Evolutionary conservation across 2,797 vertebrate genomes (phyloP), one percentile per base, ranked within the genome.

Genomic region (Peromyscus melanophrys): DNA sequence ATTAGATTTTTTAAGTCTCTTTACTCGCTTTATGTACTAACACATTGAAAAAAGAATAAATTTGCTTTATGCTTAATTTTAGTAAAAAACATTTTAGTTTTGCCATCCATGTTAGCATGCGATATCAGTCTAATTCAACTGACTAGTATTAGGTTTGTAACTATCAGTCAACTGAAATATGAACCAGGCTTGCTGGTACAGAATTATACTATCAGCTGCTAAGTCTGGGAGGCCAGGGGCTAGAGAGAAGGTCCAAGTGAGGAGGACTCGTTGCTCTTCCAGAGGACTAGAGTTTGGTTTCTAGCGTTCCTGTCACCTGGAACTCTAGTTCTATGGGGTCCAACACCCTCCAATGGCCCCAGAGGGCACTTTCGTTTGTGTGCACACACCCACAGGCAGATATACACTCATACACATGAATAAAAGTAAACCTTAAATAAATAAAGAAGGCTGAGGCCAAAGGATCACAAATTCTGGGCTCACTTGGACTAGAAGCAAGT

Each of bases 11-110:
- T 43, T 76, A 83, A 83, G 14, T 25, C 57, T 65, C 34, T 4
- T 78, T 92, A 57, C 73, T 73, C 95, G 69, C 14, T 95, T 93
- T 89, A 59, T 52, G 5, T 89, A 6, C 31, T 80, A 89, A 93
- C 31, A 49, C 17, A 59, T 52, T 52, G 34, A 76, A 92, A 25
- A 65, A 17, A 63, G 27, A 77, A n/a, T 9, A 23, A n/a, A n/a
- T 81, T 67, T 89, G 21, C 29, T 84, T 55, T 65, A n/a, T 46
- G 29, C 69, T 73, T 81, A 73, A 81, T 73, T 65, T 85, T 75
- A 75, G 27, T 75, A 63, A 40, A 90, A 90, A 85, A 37, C 49
- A 61, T 77, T 69, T 52, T 55, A 81, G 40, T 73, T 63, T 94
- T 40, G 19, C 40, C 46, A 25, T 81, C 40, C 52, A n/a, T 65